Evolutionary conservation across 1,140 invertebrate genomes (phyloP).

Genomic region (Nasonia vitripennis): DNA sequence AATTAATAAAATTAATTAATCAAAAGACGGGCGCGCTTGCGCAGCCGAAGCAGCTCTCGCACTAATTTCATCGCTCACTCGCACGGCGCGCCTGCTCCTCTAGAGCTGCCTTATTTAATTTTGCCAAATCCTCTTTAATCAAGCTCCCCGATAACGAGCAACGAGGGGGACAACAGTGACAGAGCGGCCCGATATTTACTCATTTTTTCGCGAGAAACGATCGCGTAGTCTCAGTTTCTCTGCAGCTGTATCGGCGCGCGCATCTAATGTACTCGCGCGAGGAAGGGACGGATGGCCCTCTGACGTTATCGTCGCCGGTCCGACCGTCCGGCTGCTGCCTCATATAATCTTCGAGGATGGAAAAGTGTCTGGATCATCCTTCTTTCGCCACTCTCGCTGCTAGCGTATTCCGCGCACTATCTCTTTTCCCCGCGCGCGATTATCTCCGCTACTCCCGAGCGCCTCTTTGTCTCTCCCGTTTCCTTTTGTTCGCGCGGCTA

Average conservation of each 20-base stretch:
- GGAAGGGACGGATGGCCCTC: slow-evolving; percentile 26
- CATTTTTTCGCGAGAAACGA: no score
- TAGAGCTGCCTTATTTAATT: background rate
- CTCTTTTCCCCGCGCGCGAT: background rate
- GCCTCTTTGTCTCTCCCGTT: slow-evolving; percentile 7
- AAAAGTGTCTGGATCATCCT: slow-evolving; percentile 42
- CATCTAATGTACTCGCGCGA: slow-evolving; percentile 9
- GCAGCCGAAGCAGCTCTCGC: background rate
- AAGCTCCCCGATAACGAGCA: background rate
- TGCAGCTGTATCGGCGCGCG: background rate
- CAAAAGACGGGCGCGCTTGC: slow-evolving; percentile 6
- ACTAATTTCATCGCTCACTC: slow-evolving; percentile 23
- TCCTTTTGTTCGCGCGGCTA: slow-evolving; percentile 7
- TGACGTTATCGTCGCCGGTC: slow-evolving; percentile 26
- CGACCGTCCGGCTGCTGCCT: background rate
- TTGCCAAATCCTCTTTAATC: slow-evolving; percentile 39
- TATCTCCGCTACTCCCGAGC: background rate
- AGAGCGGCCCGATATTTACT: background rate
- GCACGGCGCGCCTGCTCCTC: background rate
- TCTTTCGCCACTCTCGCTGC: slow-evolving; percentile 9
- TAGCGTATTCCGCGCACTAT: background rate
- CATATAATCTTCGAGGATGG: slow-evolving; percentile 36
- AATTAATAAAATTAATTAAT: slow-evolving; percentile 52
- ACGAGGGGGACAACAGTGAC: background rate
- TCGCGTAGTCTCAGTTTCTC: background rate